Evolutionary conservation across 1,140 invertebrate genomes (phyloP).

Genomic region (Lepidurus packardi): DNA sequence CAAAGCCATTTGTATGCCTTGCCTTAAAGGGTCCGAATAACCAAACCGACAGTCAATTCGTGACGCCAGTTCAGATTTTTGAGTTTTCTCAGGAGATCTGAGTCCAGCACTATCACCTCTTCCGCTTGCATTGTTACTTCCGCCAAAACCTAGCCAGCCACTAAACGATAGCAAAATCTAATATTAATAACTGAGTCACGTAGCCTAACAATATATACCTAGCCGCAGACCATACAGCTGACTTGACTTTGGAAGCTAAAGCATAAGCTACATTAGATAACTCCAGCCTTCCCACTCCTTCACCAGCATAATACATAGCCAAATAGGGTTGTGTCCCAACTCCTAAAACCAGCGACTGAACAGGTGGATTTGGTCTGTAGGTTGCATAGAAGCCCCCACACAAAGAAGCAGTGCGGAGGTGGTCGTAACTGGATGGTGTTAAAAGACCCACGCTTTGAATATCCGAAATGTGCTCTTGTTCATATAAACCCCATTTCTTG

Average conservation of each 20-base stretch:
- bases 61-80: constrained; percentile 47
- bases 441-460: constrained; percentile 68
- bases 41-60: constrained; percentile 54
- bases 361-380: constrained; percentile 65
- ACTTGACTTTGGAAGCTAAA: constrained; percentile 80
- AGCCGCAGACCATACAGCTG: constrained; percentile 61
- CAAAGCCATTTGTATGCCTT: constrained; percentile 62
- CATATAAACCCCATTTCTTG: constrained; percentile 79
- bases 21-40: constrained; percentile 72
- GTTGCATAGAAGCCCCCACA: constrained; percentile 65
- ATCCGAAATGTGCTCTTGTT: constrained; percentile 69
- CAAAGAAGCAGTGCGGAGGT: constrained; percentile 72
- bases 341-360: constrained; percentile 68
- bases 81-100: constrained; percentile 46
- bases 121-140: constrained; percentile 35
- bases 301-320: constrained; percentile 81
- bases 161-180: constrained; percentile 29
- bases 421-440: constrained; percentile 74
- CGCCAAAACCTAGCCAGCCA: constrained; percentile 46
- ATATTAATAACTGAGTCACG: not conserved
- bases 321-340: constrained; percentile 77
- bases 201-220: constrained; percentile 56
- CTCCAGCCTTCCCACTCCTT: constrained; percentile 65
- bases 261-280: constrained; percentile 80
- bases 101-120: not conserved